Evolutionary conservation across 2,888 invertebrate species (phyloP).

Genomic region (Aleiodes alternator): DNA sequence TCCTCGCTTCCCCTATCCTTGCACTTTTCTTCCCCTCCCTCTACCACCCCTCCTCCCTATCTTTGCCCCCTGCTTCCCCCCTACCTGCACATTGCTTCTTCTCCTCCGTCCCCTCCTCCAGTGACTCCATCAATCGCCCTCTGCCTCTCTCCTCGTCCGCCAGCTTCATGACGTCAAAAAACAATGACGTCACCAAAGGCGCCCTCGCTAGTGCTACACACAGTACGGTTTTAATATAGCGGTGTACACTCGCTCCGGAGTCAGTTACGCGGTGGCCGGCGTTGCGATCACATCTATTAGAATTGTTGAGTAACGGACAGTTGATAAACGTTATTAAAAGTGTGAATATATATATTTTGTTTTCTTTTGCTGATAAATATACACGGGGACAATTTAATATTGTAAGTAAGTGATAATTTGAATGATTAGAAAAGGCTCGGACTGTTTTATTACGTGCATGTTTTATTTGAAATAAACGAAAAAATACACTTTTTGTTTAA

Average conservation of each 20-base stretch:
- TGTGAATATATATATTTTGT: too few relatives aligned
- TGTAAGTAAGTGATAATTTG: neutral
- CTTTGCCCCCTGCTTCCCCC: neutral
- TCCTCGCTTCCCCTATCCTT: neutral
- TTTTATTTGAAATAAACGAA: too few relatives aligned
- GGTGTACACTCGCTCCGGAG: slow-evolving; percentile 71
- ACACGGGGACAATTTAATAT: neutral
- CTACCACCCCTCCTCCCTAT: neutral
- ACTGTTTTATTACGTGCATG: too few relatives aligned
- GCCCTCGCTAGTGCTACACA: slow-evolving; percentile 70
- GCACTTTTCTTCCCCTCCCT: slow-evolving; percentile 15
- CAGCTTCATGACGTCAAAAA: slow-evolving; percentile 66
- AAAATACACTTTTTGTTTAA: too few relatives aligned
- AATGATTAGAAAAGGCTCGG: too few relatives aligned
- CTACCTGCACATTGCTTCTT: neutral
- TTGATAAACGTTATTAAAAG: too few relatives aligned
- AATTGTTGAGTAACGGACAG: too few relatives aligned
- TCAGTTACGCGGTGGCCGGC: slow-evolving; percentile 74
- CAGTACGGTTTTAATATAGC: slow-evolving; percentile 75
- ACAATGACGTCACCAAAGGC: slow-evolving; percentile 65
- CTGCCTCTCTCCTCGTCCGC: slow-evolving; percentile 59
- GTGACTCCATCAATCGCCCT: slow-evolving; percentile 63
- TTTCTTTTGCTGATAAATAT: too few relatives aligned
- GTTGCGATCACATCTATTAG: slow-evolving; percentile 63
- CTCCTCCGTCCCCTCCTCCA: neutral